Percentiles rank a stretch among this genome's conserved stretches.
Conservation (phyloP, 2,797 vertebrate species). For the Borostomias antarcticus region DNA sequence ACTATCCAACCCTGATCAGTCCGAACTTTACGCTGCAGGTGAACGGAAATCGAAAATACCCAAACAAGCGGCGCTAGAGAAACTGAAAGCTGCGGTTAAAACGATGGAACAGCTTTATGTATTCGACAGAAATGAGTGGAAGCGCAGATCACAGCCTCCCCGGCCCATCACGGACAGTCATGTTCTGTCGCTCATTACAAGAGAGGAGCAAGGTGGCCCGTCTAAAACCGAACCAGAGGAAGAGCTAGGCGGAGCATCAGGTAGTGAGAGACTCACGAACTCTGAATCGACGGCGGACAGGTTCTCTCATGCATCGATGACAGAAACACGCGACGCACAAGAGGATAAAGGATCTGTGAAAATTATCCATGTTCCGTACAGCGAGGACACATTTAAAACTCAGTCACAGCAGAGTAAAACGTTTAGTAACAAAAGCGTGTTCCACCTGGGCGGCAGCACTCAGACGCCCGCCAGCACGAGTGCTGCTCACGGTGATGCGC, state of each 20-base stretch:
- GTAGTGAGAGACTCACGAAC: conserved; percentile 54
- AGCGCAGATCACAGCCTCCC: conserved; percentile 85
- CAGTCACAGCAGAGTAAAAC: conserved; percentile 57
- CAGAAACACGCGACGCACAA: conserved; percentile 30
- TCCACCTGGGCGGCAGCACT: conserved; percentile 63
- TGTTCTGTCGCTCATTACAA: conserved; percentile 86
- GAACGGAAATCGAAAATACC: conserved; percentile 73
- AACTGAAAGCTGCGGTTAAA: conserved; percentile 92
- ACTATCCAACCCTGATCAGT: conserved; percentile 75
- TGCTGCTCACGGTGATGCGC: conserved; percentile 45
- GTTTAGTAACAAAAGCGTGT: conserved; percentile 67
- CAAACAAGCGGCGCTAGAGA: conserved; percentile 88
- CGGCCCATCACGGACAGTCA: conserved; percentile 86
- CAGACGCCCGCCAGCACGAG: conserved; percentile 54
- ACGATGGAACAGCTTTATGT: conserved; percentile 98
- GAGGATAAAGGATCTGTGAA: conserved; percentile 48
- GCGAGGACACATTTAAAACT: conserved; percentile 49
- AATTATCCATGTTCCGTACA: conserved; percentile 61
- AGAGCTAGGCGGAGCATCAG: conserved; percentile 63
- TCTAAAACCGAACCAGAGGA: conserved; percentile 47
- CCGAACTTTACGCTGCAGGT: conserved; percentile 66
- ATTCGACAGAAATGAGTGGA: conserved; percentile 92
- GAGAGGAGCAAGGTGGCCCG: conserved; percentile 69
- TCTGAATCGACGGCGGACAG: conserved; percentile 56
- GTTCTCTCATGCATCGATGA: conserved; percentile 42